Evolutionary conservation across 2,797 vertebrate genomes (phyloP).

Genomic region (Lophura swinhoii): DNA sequence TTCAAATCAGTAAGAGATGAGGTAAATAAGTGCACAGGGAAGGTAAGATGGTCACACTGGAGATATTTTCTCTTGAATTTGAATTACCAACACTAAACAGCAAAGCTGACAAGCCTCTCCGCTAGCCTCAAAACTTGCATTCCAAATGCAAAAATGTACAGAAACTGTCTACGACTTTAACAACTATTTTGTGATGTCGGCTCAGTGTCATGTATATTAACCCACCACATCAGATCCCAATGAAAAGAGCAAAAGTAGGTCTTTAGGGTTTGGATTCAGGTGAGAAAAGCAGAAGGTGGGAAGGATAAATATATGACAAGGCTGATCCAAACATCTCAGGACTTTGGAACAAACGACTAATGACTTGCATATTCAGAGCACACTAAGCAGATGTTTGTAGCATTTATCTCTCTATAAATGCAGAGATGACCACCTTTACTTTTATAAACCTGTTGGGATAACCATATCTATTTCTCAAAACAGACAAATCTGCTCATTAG

Average conservation of each 20-base stretch:
- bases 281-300: constrained; percentile 4
- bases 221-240: neutral
- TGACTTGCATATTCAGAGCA: neutral
- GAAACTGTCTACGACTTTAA: neutral
- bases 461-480: neutral
- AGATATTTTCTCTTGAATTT: neutral
- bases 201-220: constrained; percentile 37
- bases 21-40: neutral
- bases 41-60: neutral
- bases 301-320: neutral
- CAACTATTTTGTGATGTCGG: constrained; percentile 39
- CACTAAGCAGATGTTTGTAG: neutral
- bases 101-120: constrained; percentile 25
- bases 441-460: neutral
- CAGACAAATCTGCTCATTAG: neutral
- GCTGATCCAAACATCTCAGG: neutral
- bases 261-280: neutral
- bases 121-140: constrained; percentile 5
- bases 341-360: neutral
- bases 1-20: neutral
- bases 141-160: constrained; percentile 46
- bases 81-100: neutral
- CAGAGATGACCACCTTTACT: neutral
- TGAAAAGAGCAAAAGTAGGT: constrained; percentile 7
- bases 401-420: neutral